Percentiles rank a stretch among this genome's conserved stretches.
Conservation (phyloP, 2,113 vertebrate species). For the Baryphthengus martii region DNA sequence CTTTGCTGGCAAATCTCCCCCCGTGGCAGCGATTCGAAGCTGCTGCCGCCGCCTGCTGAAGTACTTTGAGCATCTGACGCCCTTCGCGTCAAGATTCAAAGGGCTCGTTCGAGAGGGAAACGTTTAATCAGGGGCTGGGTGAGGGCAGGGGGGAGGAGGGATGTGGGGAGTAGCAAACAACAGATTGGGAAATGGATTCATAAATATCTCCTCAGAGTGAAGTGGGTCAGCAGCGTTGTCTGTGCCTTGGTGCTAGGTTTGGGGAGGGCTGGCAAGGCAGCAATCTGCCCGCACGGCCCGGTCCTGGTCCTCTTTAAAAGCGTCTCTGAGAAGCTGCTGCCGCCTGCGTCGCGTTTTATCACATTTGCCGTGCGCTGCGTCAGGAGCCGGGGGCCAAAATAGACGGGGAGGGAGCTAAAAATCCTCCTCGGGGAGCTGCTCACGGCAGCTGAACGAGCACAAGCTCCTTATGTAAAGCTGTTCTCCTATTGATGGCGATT, state of each 20-base stretch:
- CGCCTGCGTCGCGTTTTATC: not conserved
- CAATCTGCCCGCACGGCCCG: not conserved
- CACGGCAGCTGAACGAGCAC: not conserved
- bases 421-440: not conserved
- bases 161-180: not conserved
- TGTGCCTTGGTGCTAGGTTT: not conserved
- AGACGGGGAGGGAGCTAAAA: not conserved
- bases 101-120: not conserved
- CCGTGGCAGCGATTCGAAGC: accelerated
- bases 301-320: not conserved
- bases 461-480: constrained; percentile 41
- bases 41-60: not conserved
- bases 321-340: not conserved
- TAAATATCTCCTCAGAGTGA: not conserved
- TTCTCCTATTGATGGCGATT: constrained; percentile 4
- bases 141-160: not conserved
- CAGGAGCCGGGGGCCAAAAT: not conserved
- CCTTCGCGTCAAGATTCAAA: not conserved
- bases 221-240: not conserved
- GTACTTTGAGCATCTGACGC: not conserved
- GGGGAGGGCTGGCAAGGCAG: not conserved
- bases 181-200: not conserved
- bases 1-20: not conserved
- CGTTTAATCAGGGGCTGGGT: not conserved
- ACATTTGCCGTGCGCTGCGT: accelerated